These are phyloP conservation scores for Lordiphosa fenestrarum DNA, from an alignment of 2,888 invertebrate genomes.

Conservation along the genomic window DNA sequence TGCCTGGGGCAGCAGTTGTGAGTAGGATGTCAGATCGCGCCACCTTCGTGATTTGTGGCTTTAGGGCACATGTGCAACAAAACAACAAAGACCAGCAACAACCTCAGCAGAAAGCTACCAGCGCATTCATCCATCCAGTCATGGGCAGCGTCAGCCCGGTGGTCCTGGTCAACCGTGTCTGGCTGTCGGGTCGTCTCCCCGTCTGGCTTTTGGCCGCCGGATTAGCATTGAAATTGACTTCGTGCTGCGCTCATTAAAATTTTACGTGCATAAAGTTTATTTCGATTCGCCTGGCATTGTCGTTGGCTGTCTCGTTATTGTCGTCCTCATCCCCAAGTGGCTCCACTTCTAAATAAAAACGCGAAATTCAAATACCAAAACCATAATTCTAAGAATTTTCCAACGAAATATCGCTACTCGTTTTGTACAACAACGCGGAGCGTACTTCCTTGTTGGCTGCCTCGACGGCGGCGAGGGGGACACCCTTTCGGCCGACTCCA, in stretches of 20 bases:
- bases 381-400: slow-evolving; percentile 5
- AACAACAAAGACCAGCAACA: slow-evolving; percentile 12
- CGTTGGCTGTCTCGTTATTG: slow-evolving; percentile 18
- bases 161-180: slow-evolving; percentile 56
- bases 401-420: slow-evolving; percentile 43
- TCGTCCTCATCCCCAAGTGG: slow-evolving; percentile 17
- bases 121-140: neutral
- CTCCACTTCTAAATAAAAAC: too few relatives aligned
- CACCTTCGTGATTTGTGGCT: slow-evolving; percentile 75
- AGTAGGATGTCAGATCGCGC: slow-evolving; percentile 71
- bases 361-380: slow-evolving; percentile 30
- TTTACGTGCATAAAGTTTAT: slow-evolving; percentile 74
- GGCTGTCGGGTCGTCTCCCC: slow-evolving; percentile 18
- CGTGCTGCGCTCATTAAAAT: slow-evolving; percentile 75
- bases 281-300: slow-evolving; percentile 62
- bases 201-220: slow-evolving; percentile 58
- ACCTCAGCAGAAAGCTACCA: slow-evolving; percentile 7
- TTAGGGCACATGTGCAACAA: slow-evolving; percentile 61
- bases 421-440: slow-evolving; percentile 2
- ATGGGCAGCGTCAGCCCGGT: slow-evolving; percentile 33
- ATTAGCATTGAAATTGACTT: slow-evolving; percentile 75
- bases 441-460: slow-evolving; percentile 60
- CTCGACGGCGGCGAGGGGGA: neutral
- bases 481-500: slow-evolving; percentile 25
- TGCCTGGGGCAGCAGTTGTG: slow-evolving; percentile 53